Evolutionary conservation across 2,797 vertebrate species (phyloP), one percentile per base, ranked within the genome.

Genomic region (Hydrolagus colliei): DNA sequence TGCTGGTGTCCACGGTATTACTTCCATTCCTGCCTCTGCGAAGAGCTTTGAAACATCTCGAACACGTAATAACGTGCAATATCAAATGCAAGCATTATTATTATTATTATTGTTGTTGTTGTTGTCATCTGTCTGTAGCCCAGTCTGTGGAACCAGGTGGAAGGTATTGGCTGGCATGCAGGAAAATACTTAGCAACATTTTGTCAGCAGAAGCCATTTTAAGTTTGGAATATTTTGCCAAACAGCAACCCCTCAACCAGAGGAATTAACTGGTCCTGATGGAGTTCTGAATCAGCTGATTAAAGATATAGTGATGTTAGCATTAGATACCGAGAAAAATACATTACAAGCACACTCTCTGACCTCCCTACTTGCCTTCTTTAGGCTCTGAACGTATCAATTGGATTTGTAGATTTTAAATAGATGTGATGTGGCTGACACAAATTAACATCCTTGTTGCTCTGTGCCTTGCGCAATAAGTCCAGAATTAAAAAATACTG

Each of bases 161-260:
- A 52, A 6, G 6, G 41, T 52, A 52, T 3, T 68, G 14, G 32
- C 18, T 80, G 78, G 67, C 62, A 80, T 20, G 9, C 20, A 32
- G 35, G 79, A 68, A 82, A 68, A 16, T 63, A 67, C 41, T 82
- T 82, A 63, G 68, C 9, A 80, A 35, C 78, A 82, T 82, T 52
- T 52, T 52, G 41, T 6, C 41, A 52, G 41, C 41, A 52, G 41
- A 6, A 52, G 41, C 41, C 41, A 52, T 52, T 67, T 82, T 68
- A 82, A 32, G 79, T 35, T 82, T 32, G 41, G 32, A 22, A 10
- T 35, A 68, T 35, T 62, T 18, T 4, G 65, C 27, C 9, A 68
- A 10, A 68, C 22, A 71, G 27, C 67, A 82, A 65, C 62, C 13
- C 35, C 41, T 41, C 65, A 71, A 9, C 41, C 32, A 68, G 79